Evolutionary conservation across 2,113 vertebrate genomes (phyloP).

Genomic region (Mola mola): DNA sequence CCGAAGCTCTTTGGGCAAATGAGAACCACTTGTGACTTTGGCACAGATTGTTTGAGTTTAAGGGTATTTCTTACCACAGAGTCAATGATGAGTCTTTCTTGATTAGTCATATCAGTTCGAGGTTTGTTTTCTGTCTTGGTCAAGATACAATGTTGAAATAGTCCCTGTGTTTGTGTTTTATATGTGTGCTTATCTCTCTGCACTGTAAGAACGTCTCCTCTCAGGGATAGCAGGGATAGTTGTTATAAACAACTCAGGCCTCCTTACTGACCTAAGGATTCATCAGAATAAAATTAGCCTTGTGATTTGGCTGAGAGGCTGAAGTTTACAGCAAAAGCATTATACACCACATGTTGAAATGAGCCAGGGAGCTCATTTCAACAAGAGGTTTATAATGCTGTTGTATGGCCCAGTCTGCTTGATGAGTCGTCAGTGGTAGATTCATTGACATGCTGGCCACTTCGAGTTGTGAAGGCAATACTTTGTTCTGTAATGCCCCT

Average conservation of each 20-base stretch:
- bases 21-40: not conserved
- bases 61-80: not conserved
- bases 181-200: slow-evolving; percentile 20
- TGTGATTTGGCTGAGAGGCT: slow-evolving; percentile 27
- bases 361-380: too few species aligned
- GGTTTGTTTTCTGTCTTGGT: slow-evolving; percentile 25
- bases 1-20: not conserved
- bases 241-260: slow-evolving; percentile 43
- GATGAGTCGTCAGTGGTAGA: too few species aligned
- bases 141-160: slow-evolving; percentile 52
- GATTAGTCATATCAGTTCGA: slow-evolving; percentile 15
- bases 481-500: too few species aligned
- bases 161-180: slow-evolving; percentile 21
- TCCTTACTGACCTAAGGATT: slow-evolving; percentile 12
- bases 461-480: too few species aligned
- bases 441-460: too few species aligned
- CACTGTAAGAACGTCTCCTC: slow-evolving; percentile 21
- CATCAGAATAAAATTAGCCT: slow-evolving; percentile 39
- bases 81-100: not conserved
- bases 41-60: not conserved
- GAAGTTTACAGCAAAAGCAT: slow-evolving; percentile 8
- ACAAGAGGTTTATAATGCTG: slow-evolving; percentile 2
- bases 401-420: too few species aligned
- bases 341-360: too few species aligned
- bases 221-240: slow-evolving; percentile 20